Evolutionary conservation across 2,888 invertebrate species (phyloP).

Genomic region (Cryptocheilus praepositus): DNA sequence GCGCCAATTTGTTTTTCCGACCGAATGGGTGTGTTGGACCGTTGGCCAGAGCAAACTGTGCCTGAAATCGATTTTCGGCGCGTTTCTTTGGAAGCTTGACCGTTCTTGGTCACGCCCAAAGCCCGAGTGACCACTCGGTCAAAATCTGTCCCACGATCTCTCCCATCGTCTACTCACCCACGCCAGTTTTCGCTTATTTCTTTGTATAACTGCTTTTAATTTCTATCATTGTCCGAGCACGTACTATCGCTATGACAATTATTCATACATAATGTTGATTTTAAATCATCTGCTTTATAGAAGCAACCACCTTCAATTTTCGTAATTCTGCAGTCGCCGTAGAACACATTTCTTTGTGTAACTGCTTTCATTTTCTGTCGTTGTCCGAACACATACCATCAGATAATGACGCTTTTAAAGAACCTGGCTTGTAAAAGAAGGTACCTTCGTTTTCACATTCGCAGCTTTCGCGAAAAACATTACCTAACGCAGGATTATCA

Average conservation of each 20-base stretch:
- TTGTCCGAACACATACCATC: background rate
- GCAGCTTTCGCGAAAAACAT: too few relatives aligned
- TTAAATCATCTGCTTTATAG: too few relatives aligned
- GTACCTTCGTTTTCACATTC: too few relatives aligned
- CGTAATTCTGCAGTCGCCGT: too few relatives aligned
- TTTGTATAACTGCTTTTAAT: background rate
- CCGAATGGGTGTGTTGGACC: conserved; percentile 28
- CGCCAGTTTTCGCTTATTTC: background rate
- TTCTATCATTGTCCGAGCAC: too few relatives aligned
- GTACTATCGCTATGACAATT: too few relatives aligned
- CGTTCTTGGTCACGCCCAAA: conserved; percentile 48
- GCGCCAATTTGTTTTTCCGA: conserved; percentile 14
- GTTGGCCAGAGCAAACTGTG: conserved; percentile 50
- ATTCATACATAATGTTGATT: too few relatives aligned
- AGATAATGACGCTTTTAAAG: background rate
- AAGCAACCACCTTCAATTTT: too few relatives aligned
- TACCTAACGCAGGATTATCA: too few relatives aligned
- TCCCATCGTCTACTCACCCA: background rate
- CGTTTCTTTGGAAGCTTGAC: conserved; percentile 46
- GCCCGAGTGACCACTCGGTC: conserved; percentile 25
- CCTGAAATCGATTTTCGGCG: conserved; percentile 59
- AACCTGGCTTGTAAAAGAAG: too few relatives aligned
- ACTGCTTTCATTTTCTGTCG: background rate
- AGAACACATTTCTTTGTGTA: too few relatives aligned
- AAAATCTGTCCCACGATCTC: conserved; percentile 30